Base-by-base conservation (phyloP, 2,888 invertebrate species). In the Emmelina monodactyla region DNA sequence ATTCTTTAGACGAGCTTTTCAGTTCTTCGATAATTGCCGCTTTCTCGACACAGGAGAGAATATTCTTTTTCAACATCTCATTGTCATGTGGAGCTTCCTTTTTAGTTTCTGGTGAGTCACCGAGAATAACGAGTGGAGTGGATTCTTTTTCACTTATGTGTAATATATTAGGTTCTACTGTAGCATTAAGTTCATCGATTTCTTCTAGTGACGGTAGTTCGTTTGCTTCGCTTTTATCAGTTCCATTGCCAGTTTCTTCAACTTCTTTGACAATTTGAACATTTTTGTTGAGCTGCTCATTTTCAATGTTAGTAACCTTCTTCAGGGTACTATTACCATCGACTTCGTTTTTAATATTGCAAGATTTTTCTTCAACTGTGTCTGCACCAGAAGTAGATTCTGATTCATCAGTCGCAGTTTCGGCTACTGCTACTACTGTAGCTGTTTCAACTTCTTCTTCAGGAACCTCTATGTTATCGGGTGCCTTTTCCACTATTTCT, bases 271-370 rank as follows among this genome's bases (percentile, higher is more conserved):
- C 44, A 41, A 47, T 63, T 34, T 63, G 61, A 44, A 70, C 56
- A 10, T 60, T 62, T 58, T 65, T 76, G 40, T 79, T 79, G 14
- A 79, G 42, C 38, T 79, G 79, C 46, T 79, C 79, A 52, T 79
- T 79, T 51, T 78, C 79, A 39, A 72, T 58, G 40, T 79, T 79
- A 2, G 68, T 69, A 7, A 79, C 73, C 51, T 79, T 79, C 45
- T 72, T 79, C 19, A 75, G 58, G 38, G 64, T 68, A 33, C 55
- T 70, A 43, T 44, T 46, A 34, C 38, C 53, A 32, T 75, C 67
- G 41, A 49, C 56, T 29, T 47, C 48, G 43, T 48, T 60, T 51
- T 59, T 68, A 19, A 53, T 46, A 41, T 53, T 60, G 28, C 44
- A 46, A 12, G 51, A 32, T 47, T 53, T 59, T 12, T 32, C 14